These are phyloP conservation scores for Pachyrhynchus sulphureomaculatus DNA, from an alignment of 1,140 invertebrate genomes.

Conservation along the genomic window DNA sequence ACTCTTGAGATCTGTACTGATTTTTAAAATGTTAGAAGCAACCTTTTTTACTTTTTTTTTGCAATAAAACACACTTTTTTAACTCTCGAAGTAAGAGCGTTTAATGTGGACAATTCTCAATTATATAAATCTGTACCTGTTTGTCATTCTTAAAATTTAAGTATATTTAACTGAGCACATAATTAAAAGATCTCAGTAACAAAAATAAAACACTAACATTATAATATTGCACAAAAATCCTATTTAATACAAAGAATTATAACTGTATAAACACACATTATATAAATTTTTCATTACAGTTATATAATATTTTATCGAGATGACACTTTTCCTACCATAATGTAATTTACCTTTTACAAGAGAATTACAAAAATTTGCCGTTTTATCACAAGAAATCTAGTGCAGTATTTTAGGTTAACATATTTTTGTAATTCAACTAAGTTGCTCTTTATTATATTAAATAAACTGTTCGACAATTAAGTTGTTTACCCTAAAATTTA, in stretches of 20 bases:
- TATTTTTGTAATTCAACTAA: constrained; percentile 24
- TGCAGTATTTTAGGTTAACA: constrained; percentile 15
- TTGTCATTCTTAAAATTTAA: not conserved
- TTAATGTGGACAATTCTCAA: no score
- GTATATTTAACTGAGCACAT: not conserved
- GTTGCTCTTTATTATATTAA: no score
- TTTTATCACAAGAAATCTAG: constrained; percentile 32
- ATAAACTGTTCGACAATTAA: no score
- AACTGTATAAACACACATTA: constrained; percentile 37
- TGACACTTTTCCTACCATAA: constrained; percentile 30
- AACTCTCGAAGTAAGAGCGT: no score
- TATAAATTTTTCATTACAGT: constrained; percentile 32
- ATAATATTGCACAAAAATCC: constrained; percentile 41
- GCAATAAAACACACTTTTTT: no score
- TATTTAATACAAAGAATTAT: constrained; percentile 30
- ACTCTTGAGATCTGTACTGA: no score
- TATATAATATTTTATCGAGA: constrained; percentile 25
- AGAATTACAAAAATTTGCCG: constrained; percentile 36
- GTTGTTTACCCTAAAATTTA: no score
- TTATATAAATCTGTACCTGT: not conserved
- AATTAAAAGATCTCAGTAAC: constrained; percentile 2
- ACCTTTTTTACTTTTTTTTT: no score
- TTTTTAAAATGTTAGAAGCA: no score
- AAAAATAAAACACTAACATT: constrained; percentile 27
- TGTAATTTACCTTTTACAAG: constrained; percentile 30